phyloP scores from a whole-genome alignment of 92 coral and sea anemone genomes.

The Hydrozoanthus gracilis region DNA sequence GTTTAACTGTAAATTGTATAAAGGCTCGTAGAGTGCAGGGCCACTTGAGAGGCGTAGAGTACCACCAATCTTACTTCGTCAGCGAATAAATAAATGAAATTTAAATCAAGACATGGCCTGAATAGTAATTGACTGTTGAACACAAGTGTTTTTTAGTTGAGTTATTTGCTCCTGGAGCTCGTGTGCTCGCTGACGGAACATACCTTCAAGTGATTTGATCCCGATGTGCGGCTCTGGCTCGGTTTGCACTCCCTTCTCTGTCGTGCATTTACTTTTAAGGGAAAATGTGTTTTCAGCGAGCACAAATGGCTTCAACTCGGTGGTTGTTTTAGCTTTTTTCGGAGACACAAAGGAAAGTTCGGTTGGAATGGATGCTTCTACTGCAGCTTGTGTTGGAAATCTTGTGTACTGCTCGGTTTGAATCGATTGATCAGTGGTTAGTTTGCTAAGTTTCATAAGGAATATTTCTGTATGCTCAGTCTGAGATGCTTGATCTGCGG shows the following conservation, averaged over 20 bases:
- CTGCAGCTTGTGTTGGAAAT: not conserved
- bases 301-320: not conserved
- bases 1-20: too few relatives aligned
- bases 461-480: not conserved
- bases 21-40: too few relatives aligned
- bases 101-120: slow-evolving; percentile 6
- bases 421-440: not conserved
- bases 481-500: not conserved
- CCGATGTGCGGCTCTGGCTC: not conserved
- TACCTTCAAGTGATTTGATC: not conserved
- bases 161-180: slow-evolving; percentile 19
- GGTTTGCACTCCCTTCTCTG: not conserved
- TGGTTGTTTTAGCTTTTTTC: not conserved
- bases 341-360: not conserved
- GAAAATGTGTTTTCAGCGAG: not conserved
- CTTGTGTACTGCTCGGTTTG: not conserved
- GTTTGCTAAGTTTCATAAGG: not conserved
- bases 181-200: not conserved
- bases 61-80: too few relatives aligned
- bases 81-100: not conserved
- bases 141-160: slow-evolving; percentile 18
- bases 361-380: not conserved
- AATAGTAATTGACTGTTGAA: slow-evolving; percentile 39
- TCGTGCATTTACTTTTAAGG: not conserved
- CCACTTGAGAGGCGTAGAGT: too few relatives aligned